Evolutionary conservation across 2,113 vertebrate species (phyloP).

Genomic region (Bufo gargarizans): DNA sequence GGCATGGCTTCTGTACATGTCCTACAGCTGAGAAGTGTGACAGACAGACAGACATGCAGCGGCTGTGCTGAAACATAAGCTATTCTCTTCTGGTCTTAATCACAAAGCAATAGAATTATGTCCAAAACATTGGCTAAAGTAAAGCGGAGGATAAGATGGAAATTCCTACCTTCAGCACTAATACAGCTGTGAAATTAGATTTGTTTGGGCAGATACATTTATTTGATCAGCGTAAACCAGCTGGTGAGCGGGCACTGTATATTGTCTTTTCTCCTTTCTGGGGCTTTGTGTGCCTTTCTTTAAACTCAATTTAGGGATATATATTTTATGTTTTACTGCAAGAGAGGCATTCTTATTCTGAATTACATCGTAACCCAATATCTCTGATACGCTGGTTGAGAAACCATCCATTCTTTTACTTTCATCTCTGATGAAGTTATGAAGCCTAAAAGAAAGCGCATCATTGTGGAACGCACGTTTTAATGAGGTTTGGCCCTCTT

Average conservation of each 20-base stretch:
- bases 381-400: neutral
- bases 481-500: neutral
- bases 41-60: neutral
- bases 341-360: conserved; percentile 62
- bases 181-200: conserved; percentile 70
- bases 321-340: conserved; percentile 55
- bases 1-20: neutral
- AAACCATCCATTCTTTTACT: neutral
- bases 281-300: conserved; percentile 58
- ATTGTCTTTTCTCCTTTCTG: conserved; percentile 65
- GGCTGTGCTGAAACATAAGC: neutral
- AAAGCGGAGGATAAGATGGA: conserved; percentile 70
- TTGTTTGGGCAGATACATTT: conserved; percentile 76
- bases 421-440: neutral
- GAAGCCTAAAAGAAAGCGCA: neutral
- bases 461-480: neutral
- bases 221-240: conserved; percentile 83
- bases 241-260: conserved; percentile 78
- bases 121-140: conserved; percentile 75
- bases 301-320: conserved; percentile 65
- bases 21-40: neutral
- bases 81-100: conserved; percentile 58
- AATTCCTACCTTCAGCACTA: conserved; percentile 77
- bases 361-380: conserved; percentile 41
- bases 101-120: conserved; percentile 75